Conservation (phyloP, 2,797 vertebrate species). For the Notamacropus eugenii region DNA sequence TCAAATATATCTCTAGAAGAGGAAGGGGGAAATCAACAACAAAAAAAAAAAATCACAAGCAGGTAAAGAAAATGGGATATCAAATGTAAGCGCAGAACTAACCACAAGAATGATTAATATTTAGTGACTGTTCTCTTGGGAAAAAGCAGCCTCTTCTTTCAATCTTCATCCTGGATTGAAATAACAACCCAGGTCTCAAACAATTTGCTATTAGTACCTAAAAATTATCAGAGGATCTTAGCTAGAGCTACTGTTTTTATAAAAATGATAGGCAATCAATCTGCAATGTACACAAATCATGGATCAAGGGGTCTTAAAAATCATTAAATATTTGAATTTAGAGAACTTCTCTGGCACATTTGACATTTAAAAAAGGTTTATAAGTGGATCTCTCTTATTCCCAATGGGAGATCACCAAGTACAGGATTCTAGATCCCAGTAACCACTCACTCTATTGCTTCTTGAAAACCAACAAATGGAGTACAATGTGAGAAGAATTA, state of each 20-base stretch:
- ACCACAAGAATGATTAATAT: not conserved
- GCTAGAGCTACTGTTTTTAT: conserved; percentile 4
- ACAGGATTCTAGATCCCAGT: not conserved
- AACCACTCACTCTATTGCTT: not conserved
- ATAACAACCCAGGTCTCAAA: not conserved
- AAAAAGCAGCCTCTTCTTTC: conserved; percentile 27
- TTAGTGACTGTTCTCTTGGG: conserved; percentile 30
- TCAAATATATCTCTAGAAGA: conserved; percentile 94
- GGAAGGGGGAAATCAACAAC: conserved; percentile 55
- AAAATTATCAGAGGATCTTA: not conserved
- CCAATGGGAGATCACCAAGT: not conserved
- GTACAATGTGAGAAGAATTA: conserved; percentile 14
- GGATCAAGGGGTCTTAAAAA: not conserved
- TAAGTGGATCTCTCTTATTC: conserved; percentile 5
- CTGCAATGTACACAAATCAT: conserved; percentile 1
- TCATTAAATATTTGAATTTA: not conserved
- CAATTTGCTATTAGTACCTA: conserved; percentile 19
- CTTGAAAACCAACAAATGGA: conserved; percentile 11
- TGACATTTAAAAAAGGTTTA: not conserved
- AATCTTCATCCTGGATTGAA: conserved; percentile 19
- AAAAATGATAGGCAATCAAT: conserved; percentile 23
- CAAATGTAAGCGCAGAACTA: conserved; percentile 22
- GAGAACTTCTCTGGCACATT: conserved; percentile 40
- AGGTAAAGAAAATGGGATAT: not conserved
- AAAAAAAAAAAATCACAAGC: conserved; percentile 6